phyloP scores from a whole-genome alignment of 2,113 vertebrate species.

The Callithrix jacchus region DNA sequence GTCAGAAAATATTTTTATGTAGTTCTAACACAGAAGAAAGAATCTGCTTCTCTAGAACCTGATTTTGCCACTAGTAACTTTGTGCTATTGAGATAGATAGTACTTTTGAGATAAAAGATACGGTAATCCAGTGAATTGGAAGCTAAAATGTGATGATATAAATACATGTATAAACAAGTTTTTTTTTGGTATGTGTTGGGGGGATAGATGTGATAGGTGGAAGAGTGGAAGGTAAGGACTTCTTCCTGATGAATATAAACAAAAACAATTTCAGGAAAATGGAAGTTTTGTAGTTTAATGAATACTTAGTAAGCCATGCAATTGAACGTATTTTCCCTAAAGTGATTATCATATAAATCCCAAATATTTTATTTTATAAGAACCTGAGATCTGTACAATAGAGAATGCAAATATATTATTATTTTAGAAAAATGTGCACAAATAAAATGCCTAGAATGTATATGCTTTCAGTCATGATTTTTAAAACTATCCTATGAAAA shows the following conservation, averaged over 20 bases:
- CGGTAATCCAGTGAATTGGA: conserved; percentile 72
- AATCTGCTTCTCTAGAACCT: neutral
- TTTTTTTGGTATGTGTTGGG: neutral
- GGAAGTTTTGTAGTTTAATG: conserved; percentile 12
- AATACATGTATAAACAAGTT: neutral
- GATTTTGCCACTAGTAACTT: conserved; percentile 60
- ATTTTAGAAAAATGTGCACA: neutral
- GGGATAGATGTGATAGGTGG: neutral
- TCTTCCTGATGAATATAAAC: neutral
- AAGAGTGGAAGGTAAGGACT: neutral
- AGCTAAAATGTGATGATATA: conserved; percentile 27
- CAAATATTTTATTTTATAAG: neutral
- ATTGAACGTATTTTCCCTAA: neutral
- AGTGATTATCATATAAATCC: conserved; percentile 5
- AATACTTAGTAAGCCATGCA: neutral
- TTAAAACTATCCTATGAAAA: conserved; percentile 44
- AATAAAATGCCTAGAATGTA: neutral
- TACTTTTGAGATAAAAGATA: conserved; percentile 51
- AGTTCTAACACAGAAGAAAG: conserved; percentile 66
- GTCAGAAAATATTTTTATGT: conserved; percentile 67
- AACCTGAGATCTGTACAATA: neutral
- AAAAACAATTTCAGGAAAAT: conserved; percentile 37
- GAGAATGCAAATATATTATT: neutral
- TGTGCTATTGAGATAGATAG: conserved; percentile 10
- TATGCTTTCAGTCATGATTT: neutral